A percentile compares a stretch with the other conserved stretches of the same genome.
These are phyloP conservation scores for Atta texana DNA, from an alignment of 1,140 invertebrate genomes.

Conservation along the genomic window DNA sequence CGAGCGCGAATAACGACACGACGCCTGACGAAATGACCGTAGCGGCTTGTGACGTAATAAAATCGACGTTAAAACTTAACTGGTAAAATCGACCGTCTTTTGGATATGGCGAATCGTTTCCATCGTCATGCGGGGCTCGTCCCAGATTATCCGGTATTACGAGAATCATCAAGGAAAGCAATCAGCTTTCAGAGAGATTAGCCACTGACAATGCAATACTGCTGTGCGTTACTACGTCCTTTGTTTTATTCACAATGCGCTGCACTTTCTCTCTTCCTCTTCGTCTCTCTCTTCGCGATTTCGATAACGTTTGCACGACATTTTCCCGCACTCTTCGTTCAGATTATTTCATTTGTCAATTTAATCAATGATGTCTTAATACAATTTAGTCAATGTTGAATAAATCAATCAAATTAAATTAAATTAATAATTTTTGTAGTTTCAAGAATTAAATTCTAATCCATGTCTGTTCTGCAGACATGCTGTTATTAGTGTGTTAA, in stretches of 20 bases:
- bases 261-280: not conserved
- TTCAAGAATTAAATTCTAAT: too few relatives aligned
- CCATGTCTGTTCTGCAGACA: too few relatives aligned
- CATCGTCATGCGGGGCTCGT: not conserved
- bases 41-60: constrained; percentile 63
- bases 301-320: not conserved
- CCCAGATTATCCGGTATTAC: constrained; percentile 50
- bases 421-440: too few relatives aligned
- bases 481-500: too few relatives aligned
- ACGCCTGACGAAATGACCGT: constrained; percentile 61
- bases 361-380: not conserved
- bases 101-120: constrained; percentile 29
- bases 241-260: constrained; percentile 44
- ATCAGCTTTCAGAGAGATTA: constrained; percentile 45
- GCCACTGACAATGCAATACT: constrained; percentile 22
- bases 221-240: constrained; percentile 27
- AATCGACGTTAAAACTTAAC: constrained; percentile 77
- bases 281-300: not conserved
- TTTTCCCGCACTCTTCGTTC: not conserved
- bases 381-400: not conserved
- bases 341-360: not conserved
- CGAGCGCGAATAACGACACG: not conserved
- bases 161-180: constrained; percentile 37
- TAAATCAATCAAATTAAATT: too few relatives aligned
- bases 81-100: constrained; percentile 67